phyloP scores from a whole-genome alignment of 2,113 vertebrate species.

The Patagioenas fasciata region DNA sequence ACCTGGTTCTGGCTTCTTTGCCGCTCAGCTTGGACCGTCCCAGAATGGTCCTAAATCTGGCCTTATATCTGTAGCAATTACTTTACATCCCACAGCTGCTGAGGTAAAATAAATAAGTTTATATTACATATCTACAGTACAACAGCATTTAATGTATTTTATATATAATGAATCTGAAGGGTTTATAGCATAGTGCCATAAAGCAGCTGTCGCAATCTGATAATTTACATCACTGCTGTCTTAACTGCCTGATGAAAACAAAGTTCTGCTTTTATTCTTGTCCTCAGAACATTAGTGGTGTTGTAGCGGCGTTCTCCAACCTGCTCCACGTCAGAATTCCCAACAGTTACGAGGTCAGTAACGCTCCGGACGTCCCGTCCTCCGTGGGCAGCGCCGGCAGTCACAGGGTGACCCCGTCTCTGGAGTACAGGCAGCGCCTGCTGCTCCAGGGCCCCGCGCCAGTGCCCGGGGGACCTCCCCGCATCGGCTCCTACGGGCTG shows the following conservation, averaged over 20 bases:
- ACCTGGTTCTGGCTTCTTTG: slow-evolving; percentile 76
- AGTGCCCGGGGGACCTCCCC: slow-evolving; percentile 67
- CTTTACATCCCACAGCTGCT: slow-evolving; percentile 88
- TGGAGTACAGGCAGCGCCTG: slow-evolving; percentile 79
- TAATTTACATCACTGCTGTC: background rate
- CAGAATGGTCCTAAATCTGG: slow-evolving; percentile 87
- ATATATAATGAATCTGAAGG: background rate
- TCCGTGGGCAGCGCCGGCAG: slow-evolving; percentile 73
- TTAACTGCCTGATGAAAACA: background rate
- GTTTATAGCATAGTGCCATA: background rate
- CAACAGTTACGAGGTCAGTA: slow-evolving; percentile 87
- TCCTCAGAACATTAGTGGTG: slow-evolving; percentile 85
- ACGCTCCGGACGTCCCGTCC: slow-evolving; percentile 76
- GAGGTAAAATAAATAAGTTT: slow-evolving; percentile 80
- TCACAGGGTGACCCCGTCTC: slow-evolving; percentile 73
- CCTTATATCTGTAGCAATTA: slow-evolving; percentile 93
- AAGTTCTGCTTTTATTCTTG: background rate
- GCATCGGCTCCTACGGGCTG: slow-evolving; percentile 76
- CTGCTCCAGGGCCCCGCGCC: slow-evolving; percentile 76
- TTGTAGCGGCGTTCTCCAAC: slow-evolving; percentile 89
- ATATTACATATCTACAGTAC: background rate
- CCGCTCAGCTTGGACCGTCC: slow-evolving; percentile 79
- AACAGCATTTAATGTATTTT: background rate
- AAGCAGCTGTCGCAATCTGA: background rate
- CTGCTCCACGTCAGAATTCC: slow-evolving; percentile 87